phyloP scores from a whole-genome alignment of 2,113 vertebrate species.

The Lycocorax pyrrhopterus region DNA sequence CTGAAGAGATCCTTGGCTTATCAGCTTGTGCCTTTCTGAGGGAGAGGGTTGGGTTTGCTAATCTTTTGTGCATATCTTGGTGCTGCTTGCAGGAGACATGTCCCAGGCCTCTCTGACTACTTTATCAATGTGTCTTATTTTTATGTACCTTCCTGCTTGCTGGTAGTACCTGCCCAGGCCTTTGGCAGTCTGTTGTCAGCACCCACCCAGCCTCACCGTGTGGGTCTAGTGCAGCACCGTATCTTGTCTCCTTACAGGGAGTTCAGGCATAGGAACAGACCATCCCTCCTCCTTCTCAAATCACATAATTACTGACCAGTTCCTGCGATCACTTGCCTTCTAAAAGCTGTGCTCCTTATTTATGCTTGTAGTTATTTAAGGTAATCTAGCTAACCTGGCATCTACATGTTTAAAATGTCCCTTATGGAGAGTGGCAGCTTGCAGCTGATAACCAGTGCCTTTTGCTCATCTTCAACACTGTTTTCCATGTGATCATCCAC shows the following conservation, averaged over 20 bases:
- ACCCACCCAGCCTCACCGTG: background rate
- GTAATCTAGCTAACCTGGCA: background rate
- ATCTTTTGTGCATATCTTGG: background rate
- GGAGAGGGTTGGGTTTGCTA: background rate
- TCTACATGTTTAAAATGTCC: background rate
- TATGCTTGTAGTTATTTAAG: background rate
- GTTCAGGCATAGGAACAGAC: background rate
- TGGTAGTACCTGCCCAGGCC: background rate
- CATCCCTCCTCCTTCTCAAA: background rate
- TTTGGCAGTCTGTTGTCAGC: background rate
- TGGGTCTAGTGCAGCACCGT: rapidly evolving
- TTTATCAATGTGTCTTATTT: background rate
- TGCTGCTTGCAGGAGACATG: background rate
- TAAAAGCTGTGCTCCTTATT: background rate
- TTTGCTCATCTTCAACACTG: background rate
- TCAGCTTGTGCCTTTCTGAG: background rate
- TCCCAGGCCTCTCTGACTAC: background rate
- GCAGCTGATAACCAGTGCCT: background rate
- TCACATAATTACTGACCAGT: background rate
- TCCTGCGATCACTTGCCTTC: background rate
- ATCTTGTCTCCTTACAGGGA: background rate
- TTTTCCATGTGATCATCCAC: background rate
- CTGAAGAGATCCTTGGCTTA: background rate
- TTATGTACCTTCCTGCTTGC: background rate
- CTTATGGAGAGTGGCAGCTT: background rate